These are phyloP conservation scores for Triplophysa bombifrons DNA, from an alignment of 2,797 vertebrate genomes.

Conservation along the genomic window DNA sequence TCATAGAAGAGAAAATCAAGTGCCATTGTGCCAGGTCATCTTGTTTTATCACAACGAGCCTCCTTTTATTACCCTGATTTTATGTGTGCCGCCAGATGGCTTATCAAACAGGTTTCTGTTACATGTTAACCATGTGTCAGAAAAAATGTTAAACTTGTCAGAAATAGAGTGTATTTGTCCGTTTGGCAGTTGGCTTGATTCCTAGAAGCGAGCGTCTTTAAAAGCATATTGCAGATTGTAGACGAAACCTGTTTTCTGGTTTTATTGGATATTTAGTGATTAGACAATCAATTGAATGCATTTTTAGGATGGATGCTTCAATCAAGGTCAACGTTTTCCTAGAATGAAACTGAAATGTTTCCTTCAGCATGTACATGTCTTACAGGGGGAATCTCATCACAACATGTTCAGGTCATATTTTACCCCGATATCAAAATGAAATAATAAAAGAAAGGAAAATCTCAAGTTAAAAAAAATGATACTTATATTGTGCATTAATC, in stretches of 20 bases:
- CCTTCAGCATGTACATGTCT: not conserved
- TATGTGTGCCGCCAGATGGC: not conserved
- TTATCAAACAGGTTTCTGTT: conserved; percentile 10
- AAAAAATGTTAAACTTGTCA: conserved; percentile 17
- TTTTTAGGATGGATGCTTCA: not conserved
- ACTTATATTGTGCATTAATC: not conserved
- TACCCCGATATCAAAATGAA: not conserved
- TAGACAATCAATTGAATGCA: conserved; percentile 27
- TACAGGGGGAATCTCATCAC: not conserved
- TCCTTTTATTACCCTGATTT: conserved; percentile 19
- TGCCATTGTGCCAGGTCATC: conserved; percentile 34
- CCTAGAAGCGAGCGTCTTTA: conserved; percentile 2
- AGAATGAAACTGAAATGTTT: not conserved
- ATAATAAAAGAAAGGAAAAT: not conserved
- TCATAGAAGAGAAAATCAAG: conserved; percentile 20
- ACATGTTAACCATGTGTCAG: conserved; percentile 16
- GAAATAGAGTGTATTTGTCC: not conserved
- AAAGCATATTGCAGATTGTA: conserved; percentile 5
- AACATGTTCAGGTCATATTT: not conserved
- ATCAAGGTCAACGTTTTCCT: not conserved
- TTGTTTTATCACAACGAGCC: conserved; percentile 24
- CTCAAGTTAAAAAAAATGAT: too few relatives aligned
- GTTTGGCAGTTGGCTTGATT: conserved; percentile 33
- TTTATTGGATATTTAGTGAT: conserved; percentile 17
- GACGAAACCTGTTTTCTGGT: conserved; percentile 39